Base-by-base conservation (phyloP, 2,888 invertebrate genomes). In the Caenorhabditis zanzibari region DNA sequence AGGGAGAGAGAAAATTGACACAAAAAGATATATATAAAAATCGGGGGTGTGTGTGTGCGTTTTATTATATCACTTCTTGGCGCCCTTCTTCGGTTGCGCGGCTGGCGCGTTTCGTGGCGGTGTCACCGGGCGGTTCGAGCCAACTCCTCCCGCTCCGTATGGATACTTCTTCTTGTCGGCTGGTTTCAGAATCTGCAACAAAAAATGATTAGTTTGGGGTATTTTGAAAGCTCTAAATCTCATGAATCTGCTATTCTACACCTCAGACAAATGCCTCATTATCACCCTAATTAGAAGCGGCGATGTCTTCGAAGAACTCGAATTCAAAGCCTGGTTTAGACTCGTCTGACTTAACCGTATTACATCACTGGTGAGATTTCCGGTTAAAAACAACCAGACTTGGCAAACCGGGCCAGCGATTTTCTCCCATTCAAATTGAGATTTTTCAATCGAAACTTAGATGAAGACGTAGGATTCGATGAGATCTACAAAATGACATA, bases 81-180 rank as follows among this genome's bases (percentile, higher is more conserved):
- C 82, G 35, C 82, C 84, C 74, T 87, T 87, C 76, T 87, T 87
- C 24, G 80, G 77, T 58, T 63, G 82, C n/a, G 82, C 66, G 35
- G 75, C 71, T 16, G 81, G 85, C 32, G 87, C 82, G 52, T 83
- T 85, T 22, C 91, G 83, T 75, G 98, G 98, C 92, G 98, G 98
- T 93, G 99, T 99, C 92, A 98, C 96, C 91, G 98, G 99, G 92
- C 98, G 95, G 92, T 97, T 97, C 93, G 97, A 95, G 94, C 96
- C 97, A 93, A 97, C 95, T 90, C 96, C 96, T 90, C 96, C 96
- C 93, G 96, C 96, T 89, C 96, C 96, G 93, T 98, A 97, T 93
- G 97, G 96, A 94, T 98, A 98, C 94, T 98, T 96, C 94, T 99
- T 99, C 94, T 98, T 99, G 94, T 99, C 98, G 84, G 98, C 98